These are phyloP conservation scores for Trissonchulus sp. DNA, from an alignment of 2,888 invertebrate species.

Conservation along the genomic window DNA sequence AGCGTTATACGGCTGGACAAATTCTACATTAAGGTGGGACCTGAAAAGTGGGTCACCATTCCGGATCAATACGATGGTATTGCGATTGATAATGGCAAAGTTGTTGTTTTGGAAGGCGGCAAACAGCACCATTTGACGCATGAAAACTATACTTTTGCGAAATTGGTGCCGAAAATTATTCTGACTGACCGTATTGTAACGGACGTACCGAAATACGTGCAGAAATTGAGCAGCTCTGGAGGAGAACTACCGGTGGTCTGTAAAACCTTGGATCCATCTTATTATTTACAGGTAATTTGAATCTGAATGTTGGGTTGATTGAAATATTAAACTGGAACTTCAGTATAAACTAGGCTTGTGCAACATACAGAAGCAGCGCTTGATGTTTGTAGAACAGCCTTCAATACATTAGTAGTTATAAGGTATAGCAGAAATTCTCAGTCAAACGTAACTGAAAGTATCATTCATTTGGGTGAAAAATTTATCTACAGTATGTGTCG, in stretches of 20 bases:
- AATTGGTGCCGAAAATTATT: conserved; percentile 24
- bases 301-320: too few species aligned
- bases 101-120: conserved; percentile 14
- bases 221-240: not conserved
- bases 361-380: too few species aligned
- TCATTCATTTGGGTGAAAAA: too few species aligned
- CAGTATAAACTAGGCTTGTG: too few species aligned
- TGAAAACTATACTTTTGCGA: conserved; percentile 24
- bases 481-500: too few species aligned
- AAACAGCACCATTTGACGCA: conserved; percentile 23
- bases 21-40: conserved; percentile 23
- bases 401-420: too few species aligned
- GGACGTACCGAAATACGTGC: conserved; percentile 20
- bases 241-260: conserved; percentile 15
- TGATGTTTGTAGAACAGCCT: too few species aligned
- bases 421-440: too few species aligned
- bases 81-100: conserved; percentile 19
- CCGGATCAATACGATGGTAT: conserved; percentile 26
- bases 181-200: conserved; percentile 25
- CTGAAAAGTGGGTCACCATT: conserved; percentile 24
- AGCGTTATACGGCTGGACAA: not conserved
- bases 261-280: conserved; percentile 17
- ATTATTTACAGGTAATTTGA: too few species aligned
- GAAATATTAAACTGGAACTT: too few species aligned
- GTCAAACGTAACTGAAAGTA: too few species aligned